Percentiles rank a stretch among this genome's conserved stretches.
phyloP scores from a whole-genome alignment of 2,888 invertebrate species.

The Ceraclea dissimilis region DNA sequence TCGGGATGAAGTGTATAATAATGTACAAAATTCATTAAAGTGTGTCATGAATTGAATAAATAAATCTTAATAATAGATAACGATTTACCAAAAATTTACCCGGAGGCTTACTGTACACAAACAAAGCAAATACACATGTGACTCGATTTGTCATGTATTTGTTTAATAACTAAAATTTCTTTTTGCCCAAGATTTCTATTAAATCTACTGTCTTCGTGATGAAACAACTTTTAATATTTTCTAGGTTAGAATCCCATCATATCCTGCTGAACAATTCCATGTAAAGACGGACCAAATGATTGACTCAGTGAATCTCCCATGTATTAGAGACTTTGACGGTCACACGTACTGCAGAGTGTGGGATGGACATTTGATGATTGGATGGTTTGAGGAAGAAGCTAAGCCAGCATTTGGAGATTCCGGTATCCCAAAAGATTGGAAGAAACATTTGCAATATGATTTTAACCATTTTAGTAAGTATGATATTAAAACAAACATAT shows the following conservation, averaged over 20 bases:
- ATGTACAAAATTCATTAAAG: no score
- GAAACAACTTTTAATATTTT: no score
- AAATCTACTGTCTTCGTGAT: no score
- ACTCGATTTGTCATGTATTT: no score
- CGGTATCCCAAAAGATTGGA: constrained; percentile 43
- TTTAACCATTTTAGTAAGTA: constrained; percentile 55
- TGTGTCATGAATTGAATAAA: no score
- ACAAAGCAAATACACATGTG: no score
- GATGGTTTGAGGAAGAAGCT: constrained; percentile 59
- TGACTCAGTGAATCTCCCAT: constrained; percentile 40
- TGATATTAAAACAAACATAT: background rate
- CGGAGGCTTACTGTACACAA: no score
- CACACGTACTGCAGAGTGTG: constrained; percentile 54
- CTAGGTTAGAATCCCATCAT: constrained; percentile 56
- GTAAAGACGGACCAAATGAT: constrained; percentile 47
- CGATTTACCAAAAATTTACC: no score
- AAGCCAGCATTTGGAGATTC: constrained; percentile 53
- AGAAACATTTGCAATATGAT: constrained; percentile 46
- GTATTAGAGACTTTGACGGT: constrained; percentile 59
- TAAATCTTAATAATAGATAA: no score
- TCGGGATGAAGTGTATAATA: no score
- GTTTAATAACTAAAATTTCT: no score
- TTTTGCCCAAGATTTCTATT: no score
- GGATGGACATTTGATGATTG: constrained; percentile 52
- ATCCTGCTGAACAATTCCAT: constrained; percentile 63